Base-by-base conservation (phyloP, 2,888 invertebrate genomes). In the Dolomedes plantarius region DNA sequence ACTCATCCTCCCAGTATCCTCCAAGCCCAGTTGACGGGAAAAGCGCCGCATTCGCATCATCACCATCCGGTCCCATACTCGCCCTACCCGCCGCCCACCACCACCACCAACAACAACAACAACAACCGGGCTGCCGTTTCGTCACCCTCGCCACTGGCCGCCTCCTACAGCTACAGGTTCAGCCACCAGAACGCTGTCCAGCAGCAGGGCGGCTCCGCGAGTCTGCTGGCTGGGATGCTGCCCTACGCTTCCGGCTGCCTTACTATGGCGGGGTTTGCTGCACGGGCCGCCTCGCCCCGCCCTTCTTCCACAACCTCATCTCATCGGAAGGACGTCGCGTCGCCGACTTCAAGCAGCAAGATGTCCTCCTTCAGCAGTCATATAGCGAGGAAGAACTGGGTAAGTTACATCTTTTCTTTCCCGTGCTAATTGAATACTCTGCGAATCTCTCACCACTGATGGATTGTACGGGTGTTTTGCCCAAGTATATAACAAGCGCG, bases 71-170 rank as follows among this genome's bases (percentile, higher is more conserved):
- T 86, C 1, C 65, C 50, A 3, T n/a, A 50, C 7, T 64, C 31
- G 29, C 23, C 67, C 9, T 85, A 27, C 27, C 29, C 83, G 67
- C 67, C 77, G 65, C 77, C 71, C 16, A 19, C 41, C 19, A 73
- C 64, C 9, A 67, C n/a, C n/a, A n/a, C n/a, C n/a, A 71, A 32
- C n/a, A n/a, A n/a, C n/a, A n/a, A n/a, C n/a, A n/a, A n/a, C n/a
- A n/a, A n/a, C n/a, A n/a, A n/a, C n/a, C n/a, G n/a, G n/a, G n/a
- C n/a, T n/a, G n/a, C n/a, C n/a, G n/a, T n/a, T n/a, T 73, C 83
- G 0, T 41, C 82, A 0, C 65, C 82, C 16, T 74, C 81, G 1
- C 32, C 11, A 31, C 19, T 56, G 27, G 39, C 69, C 23, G n/a
- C n/a, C n/a, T 36, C 36, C 5, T 72, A 72, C 36, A 64, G 41